Conservation (phyloP, 2,888 invertebrate genomes). For the Apoderus coryli region DNA sequence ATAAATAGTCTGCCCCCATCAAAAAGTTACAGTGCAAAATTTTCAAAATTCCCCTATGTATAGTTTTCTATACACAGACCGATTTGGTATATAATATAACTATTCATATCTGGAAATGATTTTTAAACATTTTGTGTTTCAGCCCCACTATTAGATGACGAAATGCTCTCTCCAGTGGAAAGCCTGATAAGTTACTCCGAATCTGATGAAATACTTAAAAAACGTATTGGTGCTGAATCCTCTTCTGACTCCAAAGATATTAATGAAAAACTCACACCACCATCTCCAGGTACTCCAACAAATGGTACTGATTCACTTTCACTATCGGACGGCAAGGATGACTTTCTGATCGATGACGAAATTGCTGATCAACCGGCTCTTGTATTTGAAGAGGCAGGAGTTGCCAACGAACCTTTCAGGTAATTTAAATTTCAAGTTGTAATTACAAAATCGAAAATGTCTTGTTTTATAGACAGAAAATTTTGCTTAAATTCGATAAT, state of each 20-base stretch:
- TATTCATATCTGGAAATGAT: conserved; percentile 1
- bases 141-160: conserved; percentile 60
- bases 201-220: conserved; percentile 36
- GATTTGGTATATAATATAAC: too few relatives aligned
- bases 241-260: conserved; percentile 38
- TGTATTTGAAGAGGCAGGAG: conserved; percentile 64
- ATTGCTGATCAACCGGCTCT: conserved; percentile 82
- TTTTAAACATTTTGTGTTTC: conserved; percentile 10
- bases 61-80: too few relatives aligned
- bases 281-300: conserved; percentile 60
- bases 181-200: conserved; percentile 57
- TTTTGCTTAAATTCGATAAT: too few relatives aligned
- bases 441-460: too few relatives aligned
- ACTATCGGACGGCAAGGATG: conserved; percentile 63
- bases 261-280: conserved; percentile 31
- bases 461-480: too few relatives aligned
- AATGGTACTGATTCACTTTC: conserved; percentile 64
- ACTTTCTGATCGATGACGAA: conserved; percentile 76
- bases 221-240: conserved; percentile 25
- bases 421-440: too few relatives aligned
- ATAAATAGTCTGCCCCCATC: too few relatives aligned
- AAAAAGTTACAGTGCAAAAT: too few relatives aligned
- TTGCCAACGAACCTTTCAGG: too few relatives aligned
- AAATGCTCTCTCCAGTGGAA: conserved; percentile 57
- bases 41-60: too few relatives aligned